phyloP scores from a whole-genome alignment of 2,113 vertebrate genomes.

The Megaleporinus macrocephalus region DNA sequence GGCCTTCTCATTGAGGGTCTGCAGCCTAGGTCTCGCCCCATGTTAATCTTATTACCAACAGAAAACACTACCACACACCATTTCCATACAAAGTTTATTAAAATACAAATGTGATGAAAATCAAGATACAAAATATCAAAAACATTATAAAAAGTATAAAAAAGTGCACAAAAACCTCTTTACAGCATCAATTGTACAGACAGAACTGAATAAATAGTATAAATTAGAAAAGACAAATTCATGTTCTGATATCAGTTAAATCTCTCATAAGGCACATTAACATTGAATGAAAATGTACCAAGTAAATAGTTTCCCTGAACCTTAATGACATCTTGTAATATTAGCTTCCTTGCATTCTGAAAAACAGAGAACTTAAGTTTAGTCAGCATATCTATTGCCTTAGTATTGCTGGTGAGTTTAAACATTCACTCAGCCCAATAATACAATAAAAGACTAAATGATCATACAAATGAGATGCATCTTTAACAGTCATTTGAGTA shows the following conservation, averaged over 20 bases:
- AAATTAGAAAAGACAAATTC: slow-evolving; percentile 76
- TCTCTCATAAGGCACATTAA: slow-evolving; percentile 77
- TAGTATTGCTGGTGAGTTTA: slow-evolving; percentile 45
- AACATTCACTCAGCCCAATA: slow-evolving; percentile 36
- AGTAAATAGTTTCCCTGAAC: slow-evolving; percentile 53
- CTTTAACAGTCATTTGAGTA: background rate
- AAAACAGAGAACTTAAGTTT: background rate
- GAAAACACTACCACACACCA: background rate
- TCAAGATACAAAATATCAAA: slow-evolving; percentile 69
- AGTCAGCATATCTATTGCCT: slow-evolving; percentile 3
- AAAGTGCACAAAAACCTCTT: slow-evolving; percentile 77
- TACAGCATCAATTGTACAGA: slow-evolving; percentile 70
- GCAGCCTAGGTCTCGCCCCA: too few relatives aligned
- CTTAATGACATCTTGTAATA: slow-evolving; percentile 30
- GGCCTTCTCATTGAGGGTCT: too few relatives aligned
- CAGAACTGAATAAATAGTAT: slow-evolving; percentile 81
- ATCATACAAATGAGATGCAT: background rate
- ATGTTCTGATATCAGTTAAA: slow-evolving; percentile 65
- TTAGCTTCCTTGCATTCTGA: slow-evolving; percentile 21
- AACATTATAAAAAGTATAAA: slow-evolving; percentile 66
- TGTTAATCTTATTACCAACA: background rate
- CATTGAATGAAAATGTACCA: slow-evolving; percentile 48
- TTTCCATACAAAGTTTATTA: slow-evolving; percentile 59
- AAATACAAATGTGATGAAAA: slow-evolving; percentile 58
- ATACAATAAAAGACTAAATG: slow-evolving; percentile 7